Conservation (phyloP, 2,888 invertebrate species). For the Calliphora vomitoria region DNA sequence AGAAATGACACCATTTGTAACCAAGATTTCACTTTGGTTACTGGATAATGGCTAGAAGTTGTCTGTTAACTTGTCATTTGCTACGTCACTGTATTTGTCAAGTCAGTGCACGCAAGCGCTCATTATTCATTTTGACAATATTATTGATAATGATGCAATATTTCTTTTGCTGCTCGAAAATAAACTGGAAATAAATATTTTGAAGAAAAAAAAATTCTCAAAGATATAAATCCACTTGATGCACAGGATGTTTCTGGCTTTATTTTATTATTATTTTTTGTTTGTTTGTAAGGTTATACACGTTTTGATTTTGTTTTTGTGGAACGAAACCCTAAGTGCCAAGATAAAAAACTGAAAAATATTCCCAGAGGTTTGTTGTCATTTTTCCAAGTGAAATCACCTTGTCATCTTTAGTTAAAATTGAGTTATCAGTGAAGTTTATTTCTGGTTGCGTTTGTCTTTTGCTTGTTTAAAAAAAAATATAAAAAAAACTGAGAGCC, state of each 20-base stretch:
- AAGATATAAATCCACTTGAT: conserved; percentile 56
- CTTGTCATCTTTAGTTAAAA: conserved; percentile 80
- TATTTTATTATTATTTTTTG: too few relatives aligned
- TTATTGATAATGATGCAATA: conserved; percentile 84
- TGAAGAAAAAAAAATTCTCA: conserved; percentile 35
- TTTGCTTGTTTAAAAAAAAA: background rate
- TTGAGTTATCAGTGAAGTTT: conserved; percentile 79
- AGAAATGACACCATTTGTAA: conserved; percentile 57
- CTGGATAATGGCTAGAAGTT: conserved; percentile 61
- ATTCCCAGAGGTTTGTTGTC: conserved; percentile 70
- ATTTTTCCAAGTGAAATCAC: conserved; percentile 76
- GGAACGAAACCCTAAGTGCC: conserved; percentile 50
- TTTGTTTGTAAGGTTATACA: background rate
- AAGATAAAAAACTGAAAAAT: conserved; percentile 58
- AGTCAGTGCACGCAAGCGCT: conserved; percentile 75
- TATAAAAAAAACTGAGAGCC: background rate
- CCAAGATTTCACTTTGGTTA: conserved; percentile 59
- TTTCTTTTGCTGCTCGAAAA: conserved; percentile 46
- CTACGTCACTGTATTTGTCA: conserved; percentile 74
- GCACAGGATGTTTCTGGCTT: conserved; percentile 23
- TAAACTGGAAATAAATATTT: conserved; percentile 49
- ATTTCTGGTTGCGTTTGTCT: conserved; percentile 4
- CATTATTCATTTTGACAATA: conserved; percentile 85
- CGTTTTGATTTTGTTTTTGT: conserved; percentile 47
- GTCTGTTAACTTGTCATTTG: conserved; percentile 74